Conservation (phyloP, 30 jellyfish, hydroid and myxozoan genomes). For the Turritopsis dohrnii region DNA sequence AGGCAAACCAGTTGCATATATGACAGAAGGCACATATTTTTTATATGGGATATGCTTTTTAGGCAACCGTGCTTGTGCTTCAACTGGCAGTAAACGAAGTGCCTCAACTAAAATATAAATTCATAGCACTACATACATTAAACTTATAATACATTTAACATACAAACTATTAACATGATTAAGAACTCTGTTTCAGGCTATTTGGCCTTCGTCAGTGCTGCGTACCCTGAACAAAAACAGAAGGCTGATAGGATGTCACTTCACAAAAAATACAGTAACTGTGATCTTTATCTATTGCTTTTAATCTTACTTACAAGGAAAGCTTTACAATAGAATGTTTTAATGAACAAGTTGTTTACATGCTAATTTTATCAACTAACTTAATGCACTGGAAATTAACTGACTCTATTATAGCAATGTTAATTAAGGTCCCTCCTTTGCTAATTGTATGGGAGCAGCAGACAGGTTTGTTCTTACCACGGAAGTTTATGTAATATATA, state of each 20-base stretch:
- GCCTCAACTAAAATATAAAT: background rate
- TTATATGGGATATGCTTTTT: slow-evolving; percentile 7
- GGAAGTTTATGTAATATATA: too few species aligned
- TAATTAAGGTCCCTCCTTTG: background rate
- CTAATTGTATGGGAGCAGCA: background rate
- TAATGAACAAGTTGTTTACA: too few species aligned
- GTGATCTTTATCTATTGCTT: background rate
- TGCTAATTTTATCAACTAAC: background rate
- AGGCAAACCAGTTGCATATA: slow-evolving; percentile 18
- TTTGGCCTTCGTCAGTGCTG: background rate
- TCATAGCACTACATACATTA: background rate
- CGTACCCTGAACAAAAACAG: background rate
- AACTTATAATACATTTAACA: background rate
- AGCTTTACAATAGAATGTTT: too few species aligned
- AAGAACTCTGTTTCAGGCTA: background rate
- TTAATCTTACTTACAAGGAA: too few species aligned
- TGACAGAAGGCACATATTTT: slow-evolving; percentile 22
- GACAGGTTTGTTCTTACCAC: background rate
- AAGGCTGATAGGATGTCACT: background rate
- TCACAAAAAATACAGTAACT: background rate
- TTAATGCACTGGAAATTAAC: background rate
- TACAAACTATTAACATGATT: background rate
- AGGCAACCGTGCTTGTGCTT: background rate
- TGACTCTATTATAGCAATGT: background rate
- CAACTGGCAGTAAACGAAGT: background rate